A percentile compares a stretch with the other conserved stretches of the same genome.
Evolutionary conservation across 2,113 vertebrate genomes (phyloP).

Genomic region (Hemicordylus capensis): DNA sequence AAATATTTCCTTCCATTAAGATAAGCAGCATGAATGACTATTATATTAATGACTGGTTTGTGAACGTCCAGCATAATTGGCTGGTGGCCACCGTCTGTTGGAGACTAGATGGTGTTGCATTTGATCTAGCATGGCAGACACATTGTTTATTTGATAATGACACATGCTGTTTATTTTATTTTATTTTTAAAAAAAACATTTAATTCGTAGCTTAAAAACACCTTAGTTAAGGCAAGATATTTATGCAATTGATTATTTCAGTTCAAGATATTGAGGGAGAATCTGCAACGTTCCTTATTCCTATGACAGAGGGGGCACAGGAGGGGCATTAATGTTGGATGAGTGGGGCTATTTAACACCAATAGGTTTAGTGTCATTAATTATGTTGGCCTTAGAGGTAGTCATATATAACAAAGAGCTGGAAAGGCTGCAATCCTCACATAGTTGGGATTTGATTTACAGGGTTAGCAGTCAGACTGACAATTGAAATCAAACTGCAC

Average conservation of each 20-base stretch:
- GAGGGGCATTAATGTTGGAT: not conserved
- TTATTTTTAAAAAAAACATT: too few species aligned
- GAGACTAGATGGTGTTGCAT: too few species aligned
- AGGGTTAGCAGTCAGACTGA: constrained; percentile 47
- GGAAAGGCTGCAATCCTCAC: constrained; percentile 45
- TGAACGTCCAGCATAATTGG: not conserved
- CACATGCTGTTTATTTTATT: too few species aligned
- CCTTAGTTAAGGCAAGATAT: not conserved
- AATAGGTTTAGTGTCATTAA: not conserved
- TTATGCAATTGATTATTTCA: not conserved
- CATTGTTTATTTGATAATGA: too few species aligned
- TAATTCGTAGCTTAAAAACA: too few species aligned
- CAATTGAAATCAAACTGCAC: constrained; percentile 64
- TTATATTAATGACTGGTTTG: not conserved
- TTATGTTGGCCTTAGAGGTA: not conserved
- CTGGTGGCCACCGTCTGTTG: not conserved
- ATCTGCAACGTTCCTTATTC: not conserved
- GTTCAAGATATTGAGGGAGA: not conserved
- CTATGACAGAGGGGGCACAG: not conserved
- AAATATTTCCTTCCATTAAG: not conserved
- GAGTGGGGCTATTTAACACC: not conserved
- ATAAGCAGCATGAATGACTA: not conserved
- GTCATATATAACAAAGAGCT: not conserved
- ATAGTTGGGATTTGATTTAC: constrained; percentile 61
- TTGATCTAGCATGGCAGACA: not conserved